Evolutionary conservation across 2,113 vertebrate genomes (phyloP).

Genomic region (Cebus imitator): DNA sequence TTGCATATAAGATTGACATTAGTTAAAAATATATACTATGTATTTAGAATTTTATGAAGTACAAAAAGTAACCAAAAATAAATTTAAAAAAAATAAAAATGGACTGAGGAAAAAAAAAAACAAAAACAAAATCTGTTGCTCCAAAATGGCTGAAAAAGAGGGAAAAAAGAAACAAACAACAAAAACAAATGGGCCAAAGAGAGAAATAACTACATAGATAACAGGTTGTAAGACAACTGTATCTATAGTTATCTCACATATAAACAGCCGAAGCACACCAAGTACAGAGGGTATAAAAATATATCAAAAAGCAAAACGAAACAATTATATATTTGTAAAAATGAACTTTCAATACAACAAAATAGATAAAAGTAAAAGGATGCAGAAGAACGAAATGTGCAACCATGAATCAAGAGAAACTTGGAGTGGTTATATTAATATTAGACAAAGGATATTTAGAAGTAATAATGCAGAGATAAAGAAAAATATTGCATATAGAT

Average conservation of each 20-base stretch:
- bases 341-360: neutral
- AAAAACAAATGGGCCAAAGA: neutral
- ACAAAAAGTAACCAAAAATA: neutral
- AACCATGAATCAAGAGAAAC: neutral
- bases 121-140: neutral
- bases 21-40: neutral
- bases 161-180: neutral
- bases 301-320: neutral
- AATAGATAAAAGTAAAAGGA: neutral
- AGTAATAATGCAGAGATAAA: neutral
- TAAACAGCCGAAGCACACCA: neutral
- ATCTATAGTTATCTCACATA: neutral
- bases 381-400: neutral
- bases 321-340: neutral
- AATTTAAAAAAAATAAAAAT: neutral
- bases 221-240: neutral
- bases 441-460: neutral
- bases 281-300: neutral
- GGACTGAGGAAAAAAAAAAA: neutral
- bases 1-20: neutral
- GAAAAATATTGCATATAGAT: neutral
- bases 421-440: neutral
- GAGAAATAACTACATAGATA: neutral
- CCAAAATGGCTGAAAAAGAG: neutral
- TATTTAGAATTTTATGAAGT: neutral